These are phyloP conservation scores for Dicerorhinus sumatrensis DNA, from an alignment of 2,113 vertebrate genomes.

Conservation along the genomic window DNA sequence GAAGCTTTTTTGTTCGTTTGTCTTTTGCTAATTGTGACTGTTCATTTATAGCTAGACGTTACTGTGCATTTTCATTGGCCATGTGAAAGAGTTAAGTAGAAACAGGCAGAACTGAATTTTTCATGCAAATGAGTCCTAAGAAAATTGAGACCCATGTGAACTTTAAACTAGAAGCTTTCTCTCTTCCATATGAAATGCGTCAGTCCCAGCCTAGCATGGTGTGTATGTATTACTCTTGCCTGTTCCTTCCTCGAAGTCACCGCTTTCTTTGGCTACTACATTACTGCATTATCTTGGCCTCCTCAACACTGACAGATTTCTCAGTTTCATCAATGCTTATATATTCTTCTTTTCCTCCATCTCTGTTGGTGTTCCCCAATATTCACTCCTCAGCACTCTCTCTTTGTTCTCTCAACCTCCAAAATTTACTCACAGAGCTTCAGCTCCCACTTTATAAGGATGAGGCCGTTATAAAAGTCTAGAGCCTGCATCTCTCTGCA, in stretches of 20 bases:
- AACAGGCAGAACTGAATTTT: background rate
- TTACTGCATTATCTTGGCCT: background rate
- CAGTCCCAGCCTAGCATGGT: background rate
- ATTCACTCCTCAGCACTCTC: background rate
- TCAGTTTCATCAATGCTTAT: background rate
- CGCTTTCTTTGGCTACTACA: background rate
- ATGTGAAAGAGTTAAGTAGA: background rate
- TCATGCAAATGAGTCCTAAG: background rate
- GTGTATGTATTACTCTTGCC: background rate
- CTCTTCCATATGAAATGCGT: background rate
- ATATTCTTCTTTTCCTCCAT: background rate
- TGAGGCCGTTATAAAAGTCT: background rate
- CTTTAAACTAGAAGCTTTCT: background rate
- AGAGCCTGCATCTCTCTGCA: background rate
- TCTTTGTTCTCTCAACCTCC: background rate
- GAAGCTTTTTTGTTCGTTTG: background rate
- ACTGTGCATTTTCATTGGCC: background rate
- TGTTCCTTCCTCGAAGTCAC: background rate
- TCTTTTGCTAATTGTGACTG: background rate
- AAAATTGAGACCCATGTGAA: background rate
- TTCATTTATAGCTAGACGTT: background rate
- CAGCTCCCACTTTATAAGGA: background rate
- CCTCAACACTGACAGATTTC: background rate
- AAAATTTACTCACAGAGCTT: background rate
- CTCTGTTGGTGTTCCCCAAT: background rate